Conservation (phyloP, 2,888 invertebrate genomes). For the Aporophyla nigra region DNA sequence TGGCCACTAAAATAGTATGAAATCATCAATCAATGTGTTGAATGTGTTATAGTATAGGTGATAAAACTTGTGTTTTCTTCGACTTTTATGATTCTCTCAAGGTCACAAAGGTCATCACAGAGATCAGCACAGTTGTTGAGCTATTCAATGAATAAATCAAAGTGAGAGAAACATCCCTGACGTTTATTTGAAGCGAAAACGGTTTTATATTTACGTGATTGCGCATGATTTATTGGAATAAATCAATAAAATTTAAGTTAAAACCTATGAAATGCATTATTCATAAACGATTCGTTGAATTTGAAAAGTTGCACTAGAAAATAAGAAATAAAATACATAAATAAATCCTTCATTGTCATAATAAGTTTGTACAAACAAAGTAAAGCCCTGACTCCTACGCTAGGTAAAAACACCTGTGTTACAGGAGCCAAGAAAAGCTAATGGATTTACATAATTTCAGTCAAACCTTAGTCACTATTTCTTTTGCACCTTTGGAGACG, state of each 20-base stretch:
- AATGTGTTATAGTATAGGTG: no score
- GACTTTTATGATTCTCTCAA: constrained; percentile 12
- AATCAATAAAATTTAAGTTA: background rate
- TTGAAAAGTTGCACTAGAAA: background rate
- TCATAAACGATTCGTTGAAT: background rate
- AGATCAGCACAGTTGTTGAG: constrained; percentile 7
- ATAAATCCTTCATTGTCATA: no score
- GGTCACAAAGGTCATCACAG: constrained; percentile 21
- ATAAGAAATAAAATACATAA: no score
- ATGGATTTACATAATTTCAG: background rate
- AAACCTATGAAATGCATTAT: background rate
- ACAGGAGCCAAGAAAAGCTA: background rate
- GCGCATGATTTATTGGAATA: background rate
- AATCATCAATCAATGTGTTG: constrained; percentile 36
- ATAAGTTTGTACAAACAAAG: no score
- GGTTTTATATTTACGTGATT: constrained; percentile 1
- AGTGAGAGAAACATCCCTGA: constrained; percentile 2
- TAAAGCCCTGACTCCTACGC: no score
- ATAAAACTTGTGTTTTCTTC: constrained; percentile 44
- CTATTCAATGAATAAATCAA: constrained; percentile 17
- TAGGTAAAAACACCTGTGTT: no score
- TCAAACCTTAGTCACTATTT: background rate
- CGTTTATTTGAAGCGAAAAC: constrained; percentile 12
- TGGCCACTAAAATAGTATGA: constrained; percentile 10
- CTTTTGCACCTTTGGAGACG: background rate